Evolutionary conservation across 2,113 vertebrate genomes (phyloP).

Genomic region (Sebastes schlegelii): DNA sequence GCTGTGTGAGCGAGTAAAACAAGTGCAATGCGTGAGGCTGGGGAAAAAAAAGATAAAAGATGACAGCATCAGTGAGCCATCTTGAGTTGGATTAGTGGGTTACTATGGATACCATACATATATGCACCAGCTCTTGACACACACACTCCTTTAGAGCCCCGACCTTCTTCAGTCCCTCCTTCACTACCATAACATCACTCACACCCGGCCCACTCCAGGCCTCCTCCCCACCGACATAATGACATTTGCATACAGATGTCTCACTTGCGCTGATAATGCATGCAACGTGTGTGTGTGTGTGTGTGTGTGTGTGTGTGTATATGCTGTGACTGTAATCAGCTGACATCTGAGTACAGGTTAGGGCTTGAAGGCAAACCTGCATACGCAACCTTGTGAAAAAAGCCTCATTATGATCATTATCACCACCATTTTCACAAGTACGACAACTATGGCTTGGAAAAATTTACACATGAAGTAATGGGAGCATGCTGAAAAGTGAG

Average conservation of each 20-base stretch:
- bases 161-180: constrained; percentile 71
- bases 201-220: constrained; percentile 52
- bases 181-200: constrained; percentile 76
- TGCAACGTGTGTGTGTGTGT: constrained; percentile 25
- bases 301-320: constrained; percentile 16
- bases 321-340: constrained; percentile 53
- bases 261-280: constrained; percentile 66
- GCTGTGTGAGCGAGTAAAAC: constrained; percentile 16
- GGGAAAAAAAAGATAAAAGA: constrained; percentile 37
- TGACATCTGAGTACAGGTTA: constrained; percentile 62
- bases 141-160: constrained; percentile 54
- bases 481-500: constrained; percentile 20
- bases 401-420: constrained; percentile 54
- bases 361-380: constrained; percentile 36
- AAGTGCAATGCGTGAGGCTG: constrained; percentile 10
- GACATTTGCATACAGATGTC: constrained; percentile 95
- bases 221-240: constrained; percentile 69
- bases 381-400: constrained; percentile 41
- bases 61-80: constrained; percentile 48
- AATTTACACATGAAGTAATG: constrained; percentile 4
- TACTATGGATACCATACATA: constrained; percentile 70
- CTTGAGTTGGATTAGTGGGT: constrained; percentile 57
- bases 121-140: constrained; percentile 67
- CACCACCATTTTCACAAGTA: constrained; percentile 52
- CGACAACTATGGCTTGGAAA: constrained; percentile 27